Base-by-base conservation (phyloP, 2,113 vertebrate genomes). In the Trachemys scripta region DNA sequence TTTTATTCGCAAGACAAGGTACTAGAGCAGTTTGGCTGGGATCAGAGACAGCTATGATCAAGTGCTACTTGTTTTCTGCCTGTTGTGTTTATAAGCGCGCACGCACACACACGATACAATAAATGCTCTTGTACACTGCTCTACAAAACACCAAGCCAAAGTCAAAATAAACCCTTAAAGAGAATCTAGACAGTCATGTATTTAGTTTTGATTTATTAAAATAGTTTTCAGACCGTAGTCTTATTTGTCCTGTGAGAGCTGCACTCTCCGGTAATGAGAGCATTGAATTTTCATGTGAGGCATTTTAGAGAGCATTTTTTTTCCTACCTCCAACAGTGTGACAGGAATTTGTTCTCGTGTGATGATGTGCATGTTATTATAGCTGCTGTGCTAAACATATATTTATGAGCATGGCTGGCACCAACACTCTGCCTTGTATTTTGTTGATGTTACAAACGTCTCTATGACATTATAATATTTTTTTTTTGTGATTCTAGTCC, bases 191-290 rank as follows among this genome's bases (percentile, higher is more conserved):
- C 80, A 96, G 87, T 65, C 62, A 85, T 11, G 8, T 88, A 84
- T 96, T 97, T 98, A 96, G 94, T 92, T 96, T 95, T 86, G 89
- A 98, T 95, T 96, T 97, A 98, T 95, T 97, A 95, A 96, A 97
- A 94, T 95, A 94, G 86, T 95, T 96, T 90, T 90, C 90, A 96
- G 89, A 83, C 93, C 97, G 94, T 96, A 93, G 89, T 65, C 94
- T 96, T 97, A 97, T 95, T 96, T 92, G 93, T 98, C 97, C 92
- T 92, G 54, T 90, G 97, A 95, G 95, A 96, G 91, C 85, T 82
- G 56, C 84, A 94, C 92, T 97, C 59, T 87, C 95, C 91, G 86
- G 85, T 96, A 97, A 92, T 96, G 47, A 78, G 82, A 96, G 97
- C 91, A 92, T 87, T 98, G 94, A 84, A 95, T 98, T 98, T 98